phyloP scores from a whole-genome alignment of 2,113 vertebrate species.

The Heptranchias perlo region DNA sequence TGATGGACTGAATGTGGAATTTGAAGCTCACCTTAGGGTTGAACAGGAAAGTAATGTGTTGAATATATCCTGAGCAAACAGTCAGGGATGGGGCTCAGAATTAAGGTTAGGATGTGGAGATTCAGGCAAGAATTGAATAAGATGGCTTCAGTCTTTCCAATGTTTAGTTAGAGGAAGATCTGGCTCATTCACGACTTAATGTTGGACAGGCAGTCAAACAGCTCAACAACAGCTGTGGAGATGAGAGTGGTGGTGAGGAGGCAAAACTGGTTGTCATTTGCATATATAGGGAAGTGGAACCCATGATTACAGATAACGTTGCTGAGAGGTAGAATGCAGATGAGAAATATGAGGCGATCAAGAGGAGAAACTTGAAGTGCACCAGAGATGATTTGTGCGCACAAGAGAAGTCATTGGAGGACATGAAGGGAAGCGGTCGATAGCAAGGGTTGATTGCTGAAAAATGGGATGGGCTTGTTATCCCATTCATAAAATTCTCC shows the following conservation, averaged over 20 bases:
- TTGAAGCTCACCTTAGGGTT: neutral
- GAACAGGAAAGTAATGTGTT: neutral
- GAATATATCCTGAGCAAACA: neutral
- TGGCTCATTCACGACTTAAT: neutral
- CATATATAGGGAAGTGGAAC: neutral
- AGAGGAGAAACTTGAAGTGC: neutral
- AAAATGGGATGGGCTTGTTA: neutral
- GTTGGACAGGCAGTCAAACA: neutral
- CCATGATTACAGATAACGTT: neutral
- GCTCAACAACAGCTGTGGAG: neutral
- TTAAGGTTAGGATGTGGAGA: neutral
- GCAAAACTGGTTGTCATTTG: neutral
- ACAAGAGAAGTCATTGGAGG: neutral
- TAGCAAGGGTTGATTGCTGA: neutral
- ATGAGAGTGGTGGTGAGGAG: neutral
- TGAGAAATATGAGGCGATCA: neutral
- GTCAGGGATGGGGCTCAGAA: neutral
- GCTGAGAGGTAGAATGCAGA: neutral
- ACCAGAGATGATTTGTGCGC: neutral
- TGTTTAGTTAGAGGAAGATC: neutral
- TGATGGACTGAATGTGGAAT: neutral
- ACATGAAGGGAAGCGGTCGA: neutral
- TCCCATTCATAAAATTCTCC: neutral
- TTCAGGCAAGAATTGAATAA: neutral
- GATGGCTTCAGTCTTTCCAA: neutral